Percentiles rank a stretch among this genome's conserved stretches.
These are phyloP conservation scores for Prunella fulvescens DNA, from an alignment of 2,113 vertebrate genomes.

Conservation along the genomic window DNA sequence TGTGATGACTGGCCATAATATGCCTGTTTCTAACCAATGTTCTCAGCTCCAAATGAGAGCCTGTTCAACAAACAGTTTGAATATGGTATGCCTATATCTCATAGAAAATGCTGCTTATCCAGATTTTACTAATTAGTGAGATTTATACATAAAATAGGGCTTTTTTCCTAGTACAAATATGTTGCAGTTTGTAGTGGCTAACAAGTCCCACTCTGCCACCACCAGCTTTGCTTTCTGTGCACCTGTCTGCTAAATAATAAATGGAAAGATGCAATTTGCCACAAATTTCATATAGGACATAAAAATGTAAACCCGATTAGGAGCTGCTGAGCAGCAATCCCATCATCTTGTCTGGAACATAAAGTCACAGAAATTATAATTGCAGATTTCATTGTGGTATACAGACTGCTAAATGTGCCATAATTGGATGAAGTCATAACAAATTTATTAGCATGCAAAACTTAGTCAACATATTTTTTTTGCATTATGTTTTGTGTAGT, in stretches of 20 bases:
- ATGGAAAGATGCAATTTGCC: conserved; percentile 29
- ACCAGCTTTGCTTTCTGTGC: conserved; percentile 1
- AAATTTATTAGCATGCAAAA: conserved; percentile 43
- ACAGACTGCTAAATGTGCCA: conserved; percentile 26
- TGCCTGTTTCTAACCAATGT: neutral
- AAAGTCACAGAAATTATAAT: conserved; percentile 39
- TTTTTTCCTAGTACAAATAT: neutral
- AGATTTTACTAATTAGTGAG: neutral
- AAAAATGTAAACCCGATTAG: conserved; percentile 16
- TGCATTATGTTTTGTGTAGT: neutral
- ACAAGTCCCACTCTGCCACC: neutral
- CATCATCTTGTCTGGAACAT: conserved; percentile 47
- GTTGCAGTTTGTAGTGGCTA: neutral
- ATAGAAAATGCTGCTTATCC: neutral
- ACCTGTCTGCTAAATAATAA: conserved; percentile 53
- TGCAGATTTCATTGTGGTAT: conserved; percentile 40
- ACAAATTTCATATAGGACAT: conserved; percentile 27
- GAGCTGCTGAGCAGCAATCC: conserved; percentile 34
- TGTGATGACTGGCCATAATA: neutral
- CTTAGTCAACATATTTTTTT: conserved; percentile 12
- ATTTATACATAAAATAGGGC: neutral
- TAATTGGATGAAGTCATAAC: conserved; percentile 56
- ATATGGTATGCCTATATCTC: neutral
- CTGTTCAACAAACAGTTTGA: neutral
- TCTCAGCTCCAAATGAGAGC: neutral